Percentiles rank a stretch among this genome's conserved stretches.
These are phyloP conservation scores for Rhynchomys soricoides DNA, from an alignment of 2,113 vertebrate species.

Conservation along the genomic window DNA sequence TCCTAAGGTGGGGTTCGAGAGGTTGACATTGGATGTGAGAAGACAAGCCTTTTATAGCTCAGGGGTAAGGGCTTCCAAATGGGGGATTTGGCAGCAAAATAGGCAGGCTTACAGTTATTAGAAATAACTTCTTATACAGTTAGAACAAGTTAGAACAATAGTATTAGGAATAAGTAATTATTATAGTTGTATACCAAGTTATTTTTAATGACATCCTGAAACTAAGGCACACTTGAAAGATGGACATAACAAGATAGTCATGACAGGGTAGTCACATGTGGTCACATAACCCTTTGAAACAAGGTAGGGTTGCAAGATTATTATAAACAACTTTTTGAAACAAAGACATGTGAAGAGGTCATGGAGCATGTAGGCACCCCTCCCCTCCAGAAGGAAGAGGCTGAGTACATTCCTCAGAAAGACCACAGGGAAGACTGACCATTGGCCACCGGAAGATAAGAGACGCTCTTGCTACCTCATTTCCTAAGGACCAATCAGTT, in stretches of 20 bases:
- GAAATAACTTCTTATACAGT: not conserved
- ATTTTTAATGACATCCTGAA: not conserved
- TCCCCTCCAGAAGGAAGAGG: too few relatives aligned
- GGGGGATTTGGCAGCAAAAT: not conserved
- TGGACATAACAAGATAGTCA: not conserved
- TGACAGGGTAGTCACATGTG: not conserved
- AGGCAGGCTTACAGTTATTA: not conserved
- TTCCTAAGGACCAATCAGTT: too few relatives aligned
- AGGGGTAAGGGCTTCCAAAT: not conserved
- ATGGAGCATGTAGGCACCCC: too few relatives aligned
- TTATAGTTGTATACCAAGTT: not conserved
- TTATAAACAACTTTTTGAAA: not conserved
- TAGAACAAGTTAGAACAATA: not conserved
- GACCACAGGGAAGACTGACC: too few relatives aligned
- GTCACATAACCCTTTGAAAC: not conserved
- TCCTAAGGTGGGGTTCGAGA: not conserved
- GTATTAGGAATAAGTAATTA: not conserved
- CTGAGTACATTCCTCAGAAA: too few relatives aligned
- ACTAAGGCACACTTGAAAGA: not conserved
- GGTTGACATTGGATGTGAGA: not conserved
- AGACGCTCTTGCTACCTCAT: too few relatives aligned
- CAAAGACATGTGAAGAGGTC: too few relatives aligned
- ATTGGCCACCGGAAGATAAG: too few relatives aligned
- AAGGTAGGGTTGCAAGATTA: not conserved
- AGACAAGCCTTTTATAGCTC: not conserved